Percentiles rank a stretch among this genome's conserved stretches.
phyloP scores from a whole-genome alignment of 53 echinoderm and acorn worm genomes.

The Temnopleurus reevesii region DNA sequence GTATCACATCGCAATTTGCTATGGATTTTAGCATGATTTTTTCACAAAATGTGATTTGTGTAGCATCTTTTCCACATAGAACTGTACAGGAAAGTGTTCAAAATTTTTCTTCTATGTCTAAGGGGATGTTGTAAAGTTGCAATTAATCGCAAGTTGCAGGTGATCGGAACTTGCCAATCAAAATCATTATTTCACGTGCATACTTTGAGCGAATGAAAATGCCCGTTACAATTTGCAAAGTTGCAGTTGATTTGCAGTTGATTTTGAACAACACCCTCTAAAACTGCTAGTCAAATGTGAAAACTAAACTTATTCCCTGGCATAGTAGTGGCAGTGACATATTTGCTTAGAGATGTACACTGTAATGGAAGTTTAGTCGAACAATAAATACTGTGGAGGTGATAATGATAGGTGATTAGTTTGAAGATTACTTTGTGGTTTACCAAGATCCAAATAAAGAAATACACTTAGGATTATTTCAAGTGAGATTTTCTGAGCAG shows the following conservation, averaged over 20 bases:
- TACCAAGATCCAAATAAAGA: not conserved
- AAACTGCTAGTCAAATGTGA: not conserved
- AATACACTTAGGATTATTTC: not conserved
- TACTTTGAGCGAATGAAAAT: too few species aligned
- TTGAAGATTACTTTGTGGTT: not conserved
- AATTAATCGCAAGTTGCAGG: too few species aligned
- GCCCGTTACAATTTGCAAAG: not conserved
- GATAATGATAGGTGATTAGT: not conserved
- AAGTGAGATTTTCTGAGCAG: not conserved
- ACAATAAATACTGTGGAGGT: not conserved
- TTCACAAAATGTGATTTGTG: too few species aligned
- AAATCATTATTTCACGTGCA: too few species aligned
- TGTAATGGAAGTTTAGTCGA: not conserved
- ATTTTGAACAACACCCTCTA: not conserved
- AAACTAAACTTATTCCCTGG: not conserved
- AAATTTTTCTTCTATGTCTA: too few species aligned
- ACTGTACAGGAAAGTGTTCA: too few species aligned
- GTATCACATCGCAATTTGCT: too few species aligned
- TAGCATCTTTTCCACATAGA: too few species aligned
- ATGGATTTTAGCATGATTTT: too few species aligned
- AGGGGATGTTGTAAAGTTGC: too few species aligned
- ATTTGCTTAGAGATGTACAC: not conserved
- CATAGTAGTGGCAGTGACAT: not conserved
- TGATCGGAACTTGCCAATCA: too few species aligned
- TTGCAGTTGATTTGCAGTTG: not conserved